Base-by-base conservation (phyloP, 64 coral and sea anemone species). In the Catalaphyllia jardinei region DNA sequence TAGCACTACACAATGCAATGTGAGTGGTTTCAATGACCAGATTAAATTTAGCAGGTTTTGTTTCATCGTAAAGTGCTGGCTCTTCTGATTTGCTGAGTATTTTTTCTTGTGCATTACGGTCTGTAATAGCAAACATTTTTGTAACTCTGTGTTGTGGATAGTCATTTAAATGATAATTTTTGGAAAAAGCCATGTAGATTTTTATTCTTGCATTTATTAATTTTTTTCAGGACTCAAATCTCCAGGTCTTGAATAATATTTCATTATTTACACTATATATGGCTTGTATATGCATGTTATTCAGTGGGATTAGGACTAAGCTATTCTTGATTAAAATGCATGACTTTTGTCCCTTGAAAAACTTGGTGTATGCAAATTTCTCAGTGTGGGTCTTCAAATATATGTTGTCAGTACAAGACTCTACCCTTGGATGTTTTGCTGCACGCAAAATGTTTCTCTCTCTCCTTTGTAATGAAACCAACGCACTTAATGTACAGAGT, bases 231-330 rank as follows among this genome's bases (percentile, higher is more conserved):
- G 62, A 24, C 62, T 7, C 24, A 65, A 24, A 65, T 65, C 62
- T 24, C 62, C 18, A 20, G 18, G 18, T 65, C 24, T 11, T 9
- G 5, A 25, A 24, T 69, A 69, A 29, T 77, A 11, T 79, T 12
- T 15, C 25, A 79, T 79, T 79, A 55, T 79, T 59, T 29, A 54
- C 52, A 79, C 77, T 52, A 52, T 57, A 79, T 57, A 57, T 79
- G 77, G 77, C 25, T 54, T 55, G 18, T 20, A 79, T 52, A 27
- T 57, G n/a, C 4, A 14, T 18, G 30, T 27, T 19, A 31, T 54
- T 10, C 3, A n/a, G 50, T 50, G 74, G 27, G 78, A 69, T 69
- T 69, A 69, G 22, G 65, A 69, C 65, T 69, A 69, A 69, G 65
- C 65, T n/a, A 0, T 24, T 6, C 25, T 69, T 69, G 54, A 69